Conservation (phyloP, 2,888 invertebrate genomes). For the Hyppa rectilinea region DNA sequence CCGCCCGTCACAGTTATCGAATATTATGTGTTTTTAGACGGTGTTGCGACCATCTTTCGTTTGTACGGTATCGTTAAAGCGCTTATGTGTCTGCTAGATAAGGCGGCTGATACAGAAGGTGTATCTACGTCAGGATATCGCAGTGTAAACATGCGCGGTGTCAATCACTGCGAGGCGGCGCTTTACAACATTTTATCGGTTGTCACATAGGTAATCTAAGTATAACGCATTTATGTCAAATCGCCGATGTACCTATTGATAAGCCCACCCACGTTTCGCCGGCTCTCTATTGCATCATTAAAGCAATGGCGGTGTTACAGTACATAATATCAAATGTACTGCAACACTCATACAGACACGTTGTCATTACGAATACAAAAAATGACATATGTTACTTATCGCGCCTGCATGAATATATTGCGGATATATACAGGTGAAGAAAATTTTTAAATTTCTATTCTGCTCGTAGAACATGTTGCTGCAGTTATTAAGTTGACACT, state of each 20-base stretch:
- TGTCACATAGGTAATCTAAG: slow-evolving; percentile 88
- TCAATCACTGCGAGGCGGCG: slow-evolving; percentile 89
- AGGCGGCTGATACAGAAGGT: slow-evolving; percentile 83
- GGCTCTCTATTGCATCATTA: slow-evolving; percentile 81
- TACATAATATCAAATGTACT: slow-evolving; percentile 74
- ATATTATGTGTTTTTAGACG: slow-evolving; percentile 59
- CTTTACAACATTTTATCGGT: slow-evolving; percentile 89
- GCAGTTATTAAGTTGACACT: slow-evolving; percentile 62
- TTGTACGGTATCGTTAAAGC: slow-evolving; percentile 76
- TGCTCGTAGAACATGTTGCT: slow-evolving; percentile 52
- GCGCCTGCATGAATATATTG: slow-evolving; percentile 55
- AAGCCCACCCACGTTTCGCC: slow-evolving; percentile 88
- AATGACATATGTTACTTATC: slow-evolving; percentile 71
- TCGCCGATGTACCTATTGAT: slow-evolving; percentile 87
- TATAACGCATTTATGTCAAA: slow-evolving; percentile 90
- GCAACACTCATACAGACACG: slow-evolving; percentile 65
- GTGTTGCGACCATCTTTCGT: slow-evolving; percentile 73
- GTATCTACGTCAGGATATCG: slow-evolving; percentile 83
- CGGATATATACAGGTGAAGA: slow-evolving; percentile 51
- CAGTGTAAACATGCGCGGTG: slow-evolving; percentile 85
- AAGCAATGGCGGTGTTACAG: slow-evolving; percentile 82
- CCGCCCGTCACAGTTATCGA: slow-evolving; percentile 59
- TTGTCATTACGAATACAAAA: slow-evolving; percentile 74
- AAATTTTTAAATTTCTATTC: slow-evolving; percentile 63
- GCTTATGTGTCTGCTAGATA: slow-evolving; percentile 84